Base-by-base conservation (phyloP, 92 coral and sea anemone genomes). In the Heliopora coerulea region DNA sequence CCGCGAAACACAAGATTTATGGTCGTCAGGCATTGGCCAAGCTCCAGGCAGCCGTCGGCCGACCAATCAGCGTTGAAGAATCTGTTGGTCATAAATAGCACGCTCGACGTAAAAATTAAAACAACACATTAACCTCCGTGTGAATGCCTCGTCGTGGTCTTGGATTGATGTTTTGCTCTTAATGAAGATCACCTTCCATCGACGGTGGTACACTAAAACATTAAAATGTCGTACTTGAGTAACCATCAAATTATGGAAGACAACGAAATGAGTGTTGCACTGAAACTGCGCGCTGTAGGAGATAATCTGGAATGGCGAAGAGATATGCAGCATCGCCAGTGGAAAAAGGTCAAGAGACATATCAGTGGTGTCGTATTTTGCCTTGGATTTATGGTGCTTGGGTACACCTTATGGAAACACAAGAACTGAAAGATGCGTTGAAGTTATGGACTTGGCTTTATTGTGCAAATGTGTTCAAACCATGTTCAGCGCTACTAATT, bases 361-460 rank as follows among this genome's bases (percentile, higher is more conserved):
- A 17, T 66, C 9, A 35, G 35, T 8, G 73, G 73, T 18, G 32
- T 66, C 27, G 56, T 42, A 26, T 14, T 66, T 13, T 66, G 54
- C 34, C 73, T 66, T 26, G 73, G 73, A 19, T 54, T 41, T 23
- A 3, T 41, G 0, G 8, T 66, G 0, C 73, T 66, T 19, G 73
- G 73, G 1, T 26, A n/a, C 13, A 26, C 57, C 28, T 14, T 66
- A 17, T 25, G 31, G 58, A 66, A 19, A 35, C 56, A 20, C 21
- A 35, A 64, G 37, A 37, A 37, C 13, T 64, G 27, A 40, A 17
- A 8, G 8, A n/a, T n/a, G n/a, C n/a, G n/a, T n/a, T n/a, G n/a
- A n/a, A n/a, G n/a, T n/a, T n/a, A n/a, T n/a, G n/a, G n/a, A n/a
- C n/a, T n/a, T n/a, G n/a, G n/a, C n/a, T 25, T 21, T 25, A 19